Evolutionary conservation across 2,797 vertebrate species (phyloP).

Genomic region (Myripristis jacobus): DNA sequence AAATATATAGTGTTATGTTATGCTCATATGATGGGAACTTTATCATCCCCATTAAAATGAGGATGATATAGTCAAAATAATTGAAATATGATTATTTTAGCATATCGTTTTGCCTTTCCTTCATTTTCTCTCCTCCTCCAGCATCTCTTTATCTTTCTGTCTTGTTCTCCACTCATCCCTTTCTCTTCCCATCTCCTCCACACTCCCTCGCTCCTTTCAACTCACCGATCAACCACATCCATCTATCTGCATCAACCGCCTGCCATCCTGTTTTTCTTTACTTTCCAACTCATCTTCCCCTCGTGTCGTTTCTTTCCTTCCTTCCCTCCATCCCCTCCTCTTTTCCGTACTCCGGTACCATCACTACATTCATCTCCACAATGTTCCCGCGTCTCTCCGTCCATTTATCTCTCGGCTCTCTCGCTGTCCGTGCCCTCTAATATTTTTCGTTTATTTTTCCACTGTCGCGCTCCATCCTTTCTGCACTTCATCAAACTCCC

Average conservation of each 20-base stretch:
- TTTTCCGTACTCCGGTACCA: not conserved
- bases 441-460: constrained; percentile 3
- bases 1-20: too few species aligned
- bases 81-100: too few species aligned
- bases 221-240: too few species aligned
- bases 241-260: not conserved
- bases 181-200: not conserved
- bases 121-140: too few species aligned
- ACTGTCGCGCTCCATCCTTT: constrained; percentile 37
- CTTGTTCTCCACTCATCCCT: too few species aligned
- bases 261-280: too few species aligned
- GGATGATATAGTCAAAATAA: too few species aligned
- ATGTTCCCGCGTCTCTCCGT: constrained; percentile 28
- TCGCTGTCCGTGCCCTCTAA: constrained; percentile 30
- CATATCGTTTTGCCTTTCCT: too few species aligned
- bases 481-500: constrained; percentile 38
- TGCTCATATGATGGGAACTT: too few species aligned
- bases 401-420: constrained; percentile 51
- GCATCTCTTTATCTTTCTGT: too few species aligned
- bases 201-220: too few species aligned
- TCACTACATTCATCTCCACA: constrained; percentile 17
- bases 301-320: not conserved
- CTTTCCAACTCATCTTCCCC: not conserved
- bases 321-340: not conserved
- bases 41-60: too few species aligned